A percentile compares a stretch with the other conserved stretches of the same genome.
Conservation (phyloP, 1,140 invertebrate genomes). For the Drosophila melanica region DNA sequence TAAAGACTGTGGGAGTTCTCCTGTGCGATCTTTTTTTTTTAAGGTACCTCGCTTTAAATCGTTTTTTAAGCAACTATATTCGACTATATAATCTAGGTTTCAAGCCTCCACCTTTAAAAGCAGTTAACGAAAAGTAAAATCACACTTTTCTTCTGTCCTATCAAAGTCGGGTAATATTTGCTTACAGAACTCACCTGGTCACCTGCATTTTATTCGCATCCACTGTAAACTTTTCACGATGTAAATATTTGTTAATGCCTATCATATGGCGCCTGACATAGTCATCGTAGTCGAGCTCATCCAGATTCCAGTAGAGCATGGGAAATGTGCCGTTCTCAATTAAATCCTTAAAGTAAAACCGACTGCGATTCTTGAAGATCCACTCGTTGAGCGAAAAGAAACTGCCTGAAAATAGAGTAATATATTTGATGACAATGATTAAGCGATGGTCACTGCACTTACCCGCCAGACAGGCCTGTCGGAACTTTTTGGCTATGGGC, state of each 20-base stretch:
- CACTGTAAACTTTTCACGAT: slow-evolving; percentile 89
- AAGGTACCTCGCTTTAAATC: too few relatives aligned
- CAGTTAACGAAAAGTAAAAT: too few relatives aligned
- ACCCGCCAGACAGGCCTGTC: slow-evolving; percentile 89
- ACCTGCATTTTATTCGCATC: slow-evolving; percentile 88
- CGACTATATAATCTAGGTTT: too few relatives aligned
- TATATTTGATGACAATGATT: too few relatives aligned
- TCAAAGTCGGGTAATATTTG: not conserved
- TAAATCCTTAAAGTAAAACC: slow-evolving; percentile 86
- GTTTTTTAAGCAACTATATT: too few relatives aligned
- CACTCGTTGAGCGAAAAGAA: slow-evolving; percentile 95
- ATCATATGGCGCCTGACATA: slow-evolving; percentile 90
- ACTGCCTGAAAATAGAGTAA: slow-evolving; percentile 85
- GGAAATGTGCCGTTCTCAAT: slow-evolving; percentile 47
- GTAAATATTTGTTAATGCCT: slow-evolving; percentile 91
- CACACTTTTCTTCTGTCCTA: too few relatives aligned
- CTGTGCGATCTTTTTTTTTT: too few relatives aligned
- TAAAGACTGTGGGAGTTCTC: too few relatives aligned
- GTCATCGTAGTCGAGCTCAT: slow-evolving; percentile 87
- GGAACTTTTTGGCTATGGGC: slow-evolving; percentile 91
- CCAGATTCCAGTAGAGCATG: slow-evolving; percentile 71
- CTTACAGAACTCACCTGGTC: slow-evolving; percentile 81
- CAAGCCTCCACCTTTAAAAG: too few relatives aligned
- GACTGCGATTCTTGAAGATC: slow-evolving; percentile 92
- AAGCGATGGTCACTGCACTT: too few relatives aligned